phyloP scores from a whole-genome alignment of 2,888 invertebrate species.

The Tuberolachnus salignus region DNA sequence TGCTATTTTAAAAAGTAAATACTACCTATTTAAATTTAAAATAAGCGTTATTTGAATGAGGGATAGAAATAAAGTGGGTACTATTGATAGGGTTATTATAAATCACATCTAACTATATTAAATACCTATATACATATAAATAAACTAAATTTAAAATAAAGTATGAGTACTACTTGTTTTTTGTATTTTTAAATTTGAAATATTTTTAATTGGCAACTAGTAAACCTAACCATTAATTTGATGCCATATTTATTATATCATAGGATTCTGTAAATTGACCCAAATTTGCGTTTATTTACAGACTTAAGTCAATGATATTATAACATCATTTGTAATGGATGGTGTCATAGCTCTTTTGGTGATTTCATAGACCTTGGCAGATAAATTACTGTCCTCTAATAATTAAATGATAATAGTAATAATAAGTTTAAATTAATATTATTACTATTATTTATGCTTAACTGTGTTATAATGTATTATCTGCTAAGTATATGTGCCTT shows the following conservation, averaged over 20 bases:
- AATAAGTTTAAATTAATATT: constrained; percentile 6
- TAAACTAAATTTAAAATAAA: too few species aligned
- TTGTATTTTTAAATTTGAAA: not conserved
- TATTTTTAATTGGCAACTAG: constrained; percentile 39
- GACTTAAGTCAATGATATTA: constrained; percentile 31
- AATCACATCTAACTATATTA: not conserved
- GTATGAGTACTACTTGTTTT: not conserved
- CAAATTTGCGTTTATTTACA: constrained; percentile 28
- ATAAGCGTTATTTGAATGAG: not conserved
- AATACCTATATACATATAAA: not conserved
- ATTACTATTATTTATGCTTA: constrained; percentile 22
- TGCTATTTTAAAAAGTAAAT: not conserved
- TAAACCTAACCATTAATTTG: constrained; percentile 40
- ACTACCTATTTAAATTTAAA: not conserved
- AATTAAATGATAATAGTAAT: constrained; percentile 15
- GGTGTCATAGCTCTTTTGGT: constrained; percentile 45
- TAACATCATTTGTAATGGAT: constrained; percentile 48
- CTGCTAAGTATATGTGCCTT: constrained; percentile 50
- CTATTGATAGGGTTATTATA: not conserved
- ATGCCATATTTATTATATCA: constrained; percentile 42
- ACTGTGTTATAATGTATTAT: constrained; percentile 28
- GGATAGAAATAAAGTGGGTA: not conserved
- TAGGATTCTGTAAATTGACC: constrained; percentile 20
- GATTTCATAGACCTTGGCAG: constrained; percentile 45
- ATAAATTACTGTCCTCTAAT: constrained; percentile 5